phyloP scores from a whole-genome alignment of 2,113 vertebrate genomes.

The Pelodiscus sinensis region DNA sequence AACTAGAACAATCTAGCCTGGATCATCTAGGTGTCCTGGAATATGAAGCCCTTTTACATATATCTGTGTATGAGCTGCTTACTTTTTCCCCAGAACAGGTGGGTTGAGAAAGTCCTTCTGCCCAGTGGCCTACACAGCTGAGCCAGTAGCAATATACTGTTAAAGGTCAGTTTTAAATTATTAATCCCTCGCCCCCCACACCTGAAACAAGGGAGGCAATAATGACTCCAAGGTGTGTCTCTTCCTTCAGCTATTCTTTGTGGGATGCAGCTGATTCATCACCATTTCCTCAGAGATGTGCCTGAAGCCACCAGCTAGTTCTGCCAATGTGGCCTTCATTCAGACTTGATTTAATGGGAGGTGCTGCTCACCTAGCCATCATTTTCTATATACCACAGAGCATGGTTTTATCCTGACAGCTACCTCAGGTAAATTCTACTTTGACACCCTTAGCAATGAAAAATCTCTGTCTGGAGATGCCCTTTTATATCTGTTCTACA shows the following conservation, averaged over 20 bases:
- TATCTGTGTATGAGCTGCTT: not conserved
- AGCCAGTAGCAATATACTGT: not conserved
- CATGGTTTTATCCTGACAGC: not conserved
- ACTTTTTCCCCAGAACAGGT: not conserved
- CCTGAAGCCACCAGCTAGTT: constrained; percentile 46
- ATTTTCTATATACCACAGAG: constrained; percentile 38
- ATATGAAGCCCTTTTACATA: not conserved
- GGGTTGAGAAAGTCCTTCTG: rapidly evolving
- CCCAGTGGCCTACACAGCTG: not conserved
- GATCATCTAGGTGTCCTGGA: not conserved
- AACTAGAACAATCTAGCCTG: rapidly evolving
- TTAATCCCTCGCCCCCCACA: not conserved
- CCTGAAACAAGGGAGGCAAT: not conserved
- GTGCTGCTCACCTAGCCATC: constrained; percentile 58
- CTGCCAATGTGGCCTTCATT: constrained; percentile 47
- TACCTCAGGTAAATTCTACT: constrained; percentile 57
- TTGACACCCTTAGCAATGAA: constrained; percentile 9
- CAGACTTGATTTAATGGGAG: constrained; percentile 52
- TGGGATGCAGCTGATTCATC: constrained; percentile 28
- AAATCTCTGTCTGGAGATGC: constrained; percentile 42
- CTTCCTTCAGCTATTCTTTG: not conserved
- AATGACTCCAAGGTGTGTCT: not conserved
- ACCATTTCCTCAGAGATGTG: constrained; percentile 4
- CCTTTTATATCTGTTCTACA: constrained; percentile 33
- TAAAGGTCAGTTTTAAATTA: not conserved